Evolutionary conservation across 1,140 invertebrate species (phyloP).

Genomic region (Anthonomus grandis): DNA sequence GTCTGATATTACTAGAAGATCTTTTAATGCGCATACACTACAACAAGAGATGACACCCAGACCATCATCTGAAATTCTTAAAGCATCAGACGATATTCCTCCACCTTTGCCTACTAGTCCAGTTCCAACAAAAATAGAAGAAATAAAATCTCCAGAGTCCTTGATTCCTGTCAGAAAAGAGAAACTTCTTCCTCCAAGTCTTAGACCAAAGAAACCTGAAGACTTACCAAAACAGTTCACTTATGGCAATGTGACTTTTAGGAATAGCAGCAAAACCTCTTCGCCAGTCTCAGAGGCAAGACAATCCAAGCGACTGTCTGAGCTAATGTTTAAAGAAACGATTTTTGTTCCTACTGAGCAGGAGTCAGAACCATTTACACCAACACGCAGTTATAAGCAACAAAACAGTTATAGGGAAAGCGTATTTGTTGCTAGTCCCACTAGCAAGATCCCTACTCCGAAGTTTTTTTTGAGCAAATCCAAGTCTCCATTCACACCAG

Average conservation of each 20-base stretch:
- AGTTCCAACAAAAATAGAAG: too few species aligned
- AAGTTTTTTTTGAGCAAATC: too few species aligned
- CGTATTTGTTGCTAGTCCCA: background rate
- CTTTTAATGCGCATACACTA: too few species aligned
- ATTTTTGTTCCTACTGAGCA: slow-evolving; percentile 15
- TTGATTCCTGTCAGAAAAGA: background rate
- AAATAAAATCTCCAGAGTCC: too few species aligned
- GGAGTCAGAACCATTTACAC: background rate
- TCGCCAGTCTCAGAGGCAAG: background rate
- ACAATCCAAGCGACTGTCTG: slow-evolving; percentile 13
- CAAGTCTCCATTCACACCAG: background rate
- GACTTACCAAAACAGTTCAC: background rate
- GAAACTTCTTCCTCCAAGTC: slow-evolving; percentile 5
- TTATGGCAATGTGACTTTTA: background rate
- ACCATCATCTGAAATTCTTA: too few species aligned
- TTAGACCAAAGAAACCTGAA: slow-evolving; percentile 3
- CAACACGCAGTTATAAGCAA: background rate
- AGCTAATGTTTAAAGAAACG: slow-evolving; percentile 21
- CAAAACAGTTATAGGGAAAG: background rate
- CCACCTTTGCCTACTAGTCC: background rate
- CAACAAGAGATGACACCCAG: too few species aligned
- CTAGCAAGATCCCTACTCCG: background rate
- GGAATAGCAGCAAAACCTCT: background rate
- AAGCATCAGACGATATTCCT: too few species aligned
- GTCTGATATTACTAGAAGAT: too few species aligned